Conservation (phyloP, 2,797 vertebrate species). For the Lutjanus argentimaculatus region DNA sequence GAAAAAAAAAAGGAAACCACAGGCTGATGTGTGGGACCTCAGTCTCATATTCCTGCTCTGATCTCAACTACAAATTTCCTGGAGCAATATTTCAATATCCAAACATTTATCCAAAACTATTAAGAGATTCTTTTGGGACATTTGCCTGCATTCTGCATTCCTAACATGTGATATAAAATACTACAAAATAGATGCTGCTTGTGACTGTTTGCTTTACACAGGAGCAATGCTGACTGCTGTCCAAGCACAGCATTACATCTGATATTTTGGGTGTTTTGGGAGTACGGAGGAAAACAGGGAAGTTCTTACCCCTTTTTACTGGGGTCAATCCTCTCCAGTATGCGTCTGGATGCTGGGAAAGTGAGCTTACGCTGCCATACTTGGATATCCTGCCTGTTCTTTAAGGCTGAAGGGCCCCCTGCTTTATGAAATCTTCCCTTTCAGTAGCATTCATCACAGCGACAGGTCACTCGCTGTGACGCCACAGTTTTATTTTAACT, state of each 20-base stretch:
- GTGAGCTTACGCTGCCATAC: conserved; percentile 61
- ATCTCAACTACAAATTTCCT: conserved; percentile 12
- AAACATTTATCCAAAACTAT: conserved; percentile 34
- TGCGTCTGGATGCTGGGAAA: conserved; percentile 66
- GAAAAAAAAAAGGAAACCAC: conserved; percentile 32
- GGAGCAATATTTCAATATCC: conserved; percentile 8
- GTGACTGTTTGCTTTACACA: conserved; percentile 38
- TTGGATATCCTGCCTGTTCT: conserved; percentile 65
- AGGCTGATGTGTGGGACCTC: conserved; percentile 16
- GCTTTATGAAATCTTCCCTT: conserved; percentile 43
- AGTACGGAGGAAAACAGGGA: conserved; percentile 52
- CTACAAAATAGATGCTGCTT: conserved; percentile 25
- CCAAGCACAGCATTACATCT: conserved; percentile 56
- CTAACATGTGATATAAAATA: conserved; percentile 16
- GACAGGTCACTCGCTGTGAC: conserved; percentile 17
- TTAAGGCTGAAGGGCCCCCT: conserved; percentile 12
- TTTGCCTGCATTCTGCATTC: conserved; percentile 34
- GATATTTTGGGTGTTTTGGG: conserved; percentile 55
- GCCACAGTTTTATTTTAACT: conserved; percentile 8
- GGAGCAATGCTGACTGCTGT: conserved; percentile 13
- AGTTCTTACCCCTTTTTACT: conserved; percentile 39
- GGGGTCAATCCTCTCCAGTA: conserved; percentile 47
- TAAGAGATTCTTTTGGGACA: neutral
- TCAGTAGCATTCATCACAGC: conserved; percentile 18
- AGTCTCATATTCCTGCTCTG: conserved; percentile 15